Percentiles rank a stretch among this genome's conserved stretches.
phyloP scores from a whole-genome alignment of 2,113 vertebrate species.

The Atherinomorus stipes region DNA sequence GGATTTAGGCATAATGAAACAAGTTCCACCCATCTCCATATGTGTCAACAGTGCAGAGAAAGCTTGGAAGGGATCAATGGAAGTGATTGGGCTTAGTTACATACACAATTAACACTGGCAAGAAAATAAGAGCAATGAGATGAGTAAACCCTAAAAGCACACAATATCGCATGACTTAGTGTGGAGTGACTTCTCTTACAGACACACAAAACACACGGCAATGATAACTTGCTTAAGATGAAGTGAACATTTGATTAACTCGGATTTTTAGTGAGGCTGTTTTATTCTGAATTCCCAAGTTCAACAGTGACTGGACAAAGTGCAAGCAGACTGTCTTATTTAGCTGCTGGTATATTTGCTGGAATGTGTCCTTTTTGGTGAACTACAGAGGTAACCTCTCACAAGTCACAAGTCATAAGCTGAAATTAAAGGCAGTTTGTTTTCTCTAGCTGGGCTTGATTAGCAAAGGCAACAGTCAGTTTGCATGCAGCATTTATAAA shows the following conservation, averaged over 20 bases:
- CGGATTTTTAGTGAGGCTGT: not conserved
- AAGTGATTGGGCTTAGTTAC: not conserved
- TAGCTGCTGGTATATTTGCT: slow-evolving; percentile 46
- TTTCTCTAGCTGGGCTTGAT: slow-evolving; percentile 84
- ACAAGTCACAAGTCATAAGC: slow-evolving; percentile 72
- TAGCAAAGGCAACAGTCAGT: slow-evolving; percentile 80
- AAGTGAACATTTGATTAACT: not conserved
- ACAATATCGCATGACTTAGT: not conserved
- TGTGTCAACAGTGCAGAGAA: not conserved
- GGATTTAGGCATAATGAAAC: slow-evolving; percentile 7
- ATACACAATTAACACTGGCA: not conserved
- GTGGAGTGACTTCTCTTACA: not conserved
- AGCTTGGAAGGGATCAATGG: no score
- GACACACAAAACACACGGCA: not conserved
- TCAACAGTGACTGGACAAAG: slow-evolving; percentile 48
- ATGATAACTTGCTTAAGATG: not conserved
- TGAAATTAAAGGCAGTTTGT: slow-evolving; percentile 82
- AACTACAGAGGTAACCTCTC: slow-evolving; percentile 71
- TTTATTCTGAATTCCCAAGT: slow-evolving; percentile 6
- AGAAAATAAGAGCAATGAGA: not conserved
- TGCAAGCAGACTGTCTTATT: slow-evolving; percentile 61
- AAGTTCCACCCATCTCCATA: slow-evolving; percentile 1
- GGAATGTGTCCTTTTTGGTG: slow-evolving; percentile 70
- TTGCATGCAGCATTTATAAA: slow-evolving; percentile 80
- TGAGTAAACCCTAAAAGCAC: not conserved